Percentiles rank a stretch among this genome's conserved stretches.
phyloP scores from a whole-genome alignment of 2,797 vertebrate species.

The Neoniphon sammara region DNA sequence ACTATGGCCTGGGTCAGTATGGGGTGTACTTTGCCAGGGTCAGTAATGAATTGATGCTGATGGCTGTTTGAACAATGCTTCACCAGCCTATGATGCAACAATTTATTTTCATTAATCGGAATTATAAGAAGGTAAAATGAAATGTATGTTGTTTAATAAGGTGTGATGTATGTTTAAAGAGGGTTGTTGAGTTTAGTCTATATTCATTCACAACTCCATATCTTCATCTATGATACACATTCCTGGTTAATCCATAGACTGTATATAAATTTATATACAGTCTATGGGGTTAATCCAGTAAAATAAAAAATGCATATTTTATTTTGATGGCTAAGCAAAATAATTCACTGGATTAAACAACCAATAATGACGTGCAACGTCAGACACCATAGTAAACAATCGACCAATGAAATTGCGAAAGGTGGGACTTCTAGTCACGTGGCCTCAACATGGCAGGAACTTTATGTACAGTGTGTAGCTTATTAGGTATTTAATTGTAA shows the following conservation, averaged over 20 bases:
- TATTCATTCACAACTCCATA: background rate
- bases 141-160: background rate
- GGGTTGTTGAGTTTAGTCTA: background rate
- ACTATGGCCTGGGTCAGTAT: background rate
- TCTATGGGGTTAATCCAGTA: background rate
- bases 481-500: background rate
- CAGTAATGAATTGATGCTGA: background rate
- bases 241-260: background rate
- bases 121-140: accelerated
- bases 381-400: constrained; percentile 8
- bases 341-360: constrained; percentile 9
- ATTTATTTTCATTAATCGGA: background rate
- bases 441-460: constrained; percentile 36
- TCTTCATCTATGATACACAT: too few relatives aligned
- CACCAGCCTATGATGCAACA: background rate
- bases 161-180: too few relatives aligned
- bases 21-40: background rate
- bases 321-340: background rate
- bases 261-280: too few relatives aligned
- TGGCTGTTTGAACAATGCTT: background rate
- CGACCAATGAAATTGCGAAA: constrained; percentile 52
- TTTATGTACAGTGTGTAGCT: constrained; percentile 36
- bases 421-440: constrained; percentile 47
- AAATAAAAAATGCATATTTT: background rate
- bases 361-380: constrained; percentile 56